These are phyloP conservation scores for Zophobas morio DNA, from an alignment of 1,140 invertebrate genomes.

Conservation along the genomic window DNA sequence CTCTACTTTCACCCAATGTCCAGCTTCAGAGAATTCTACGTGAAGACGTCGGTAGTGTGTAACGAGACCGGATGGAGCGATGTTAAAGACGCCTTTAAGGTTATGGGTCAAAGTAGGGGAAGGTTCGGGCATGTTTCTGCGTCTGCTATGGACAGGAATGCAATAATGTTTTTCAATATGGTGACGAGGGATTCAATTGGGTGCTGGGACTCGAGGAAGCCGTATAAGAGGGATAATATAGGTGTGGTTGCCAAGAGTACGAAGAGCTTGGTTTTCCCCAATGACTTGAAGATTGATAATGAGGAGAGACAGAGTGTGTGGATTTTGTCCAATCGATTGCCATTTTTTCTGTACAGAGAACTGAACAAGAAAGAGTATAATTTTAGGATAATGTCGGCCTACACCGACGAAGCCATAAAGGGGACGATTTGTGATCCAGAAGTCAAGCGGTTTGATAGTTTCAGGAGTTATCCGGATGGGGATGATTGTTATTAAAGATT, in stretches of 20 bases:
- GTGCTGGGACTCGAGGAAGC: slow-evolving; percentile 84
- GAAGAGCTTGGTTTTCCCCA: slow-evolving; percentile 80
- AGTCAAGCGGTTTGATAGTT: slow-evolving; percentile 45
- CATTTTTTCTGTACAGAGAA: slow-evolving; percentile 79
- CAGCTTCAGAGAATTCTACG: slow-evolving; percentile 81
- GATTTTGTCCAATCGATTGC: slow-evolving; percentile 82
- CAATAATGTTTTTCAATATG: slow-evolving; percentile 85
- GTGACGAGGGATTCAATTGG: slow-evolving; percentile 81
- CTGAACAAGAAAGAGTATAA: slow-evolving; percentile 78
- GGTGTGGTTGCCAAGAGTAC: slow-evolving; percentile 74
- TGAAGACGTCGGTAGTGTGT: slow-evolving; percentile 75
- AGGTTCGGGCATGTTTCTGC: slow-evolving; percentile 79
- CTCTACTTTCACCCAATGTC: slow-evolving; percentile 87
- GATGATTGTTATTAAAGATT: slow-evolving; percentile 56
- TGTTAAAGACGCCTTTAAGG: slow-evolving; percentile 73
- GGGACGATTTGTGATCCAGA: slow-evolving; percentile 80
- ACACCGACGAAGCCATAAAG: slow-evolving; percentile 73
- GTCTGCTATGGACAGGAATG: slow-evolving; percentile 78
- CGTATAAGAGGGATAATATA: slow-evolving; percentile 75
- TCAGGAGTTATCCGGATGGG: slow-evolving; percentile 39
- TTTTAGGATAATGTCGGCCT: slow-evolving; percentile 79
- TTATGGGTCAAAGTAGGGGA: slow-evolving; percentile 76
- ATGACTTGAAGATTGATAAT: slow-evolving; percentile 83
- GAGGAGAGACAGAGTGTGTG: slow-evolving; percentile 79
- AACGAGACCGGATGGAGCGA: slow-evolving; percentile 72